Evolutionary conservation across 2,113 vertebrate genomes (phyloP).

Genomic region (Tetraodon nigroviridis): DNA sequence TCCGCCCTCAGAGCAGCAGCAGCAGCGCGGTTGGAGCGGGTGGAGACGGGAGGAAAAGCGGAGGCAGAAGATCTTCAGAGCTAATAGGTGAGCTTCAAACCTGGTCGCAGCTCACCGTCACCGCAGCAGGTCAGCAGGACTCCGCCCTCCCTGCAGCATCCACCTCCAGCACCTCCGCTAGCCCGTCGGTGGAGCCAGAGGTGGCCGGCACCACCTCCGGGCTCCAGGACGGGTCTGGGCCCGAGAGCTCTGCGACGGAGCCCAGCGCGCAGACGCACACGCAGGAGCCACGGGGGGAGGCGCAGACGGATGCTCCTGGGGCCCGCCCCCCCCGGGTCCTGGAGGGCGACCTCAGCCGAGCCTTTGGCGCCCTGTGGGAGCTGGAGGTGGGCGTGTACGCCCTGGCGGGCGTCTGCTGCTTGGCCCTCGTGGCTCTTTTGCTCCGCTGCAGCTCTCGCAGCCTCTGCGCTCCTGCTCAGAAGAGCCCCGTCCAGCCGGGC

Average conservation of each 20-base stretch:
- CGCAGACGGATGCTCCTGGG: no score
- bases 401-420: conserved; percentile 82
- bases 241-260: no score
- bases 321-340: conserved; percentile 11
- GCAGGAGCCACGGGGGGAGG: no score
- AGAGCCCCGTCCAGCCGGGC: conserved; percentile 75
- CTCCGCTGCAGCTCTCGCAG: conserved; percentile 86
- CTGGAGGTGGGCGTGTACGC: conserved; percentile 91
- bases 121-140: conserved; percentile 55
- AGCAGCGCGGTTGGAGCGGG: conserved; percentile 26
- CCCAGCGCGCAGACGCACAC: not conserved
- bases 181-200: no score
- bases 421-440: conserved; percentile 86
- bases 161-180: no score
- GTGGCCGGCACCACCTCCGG: no score
- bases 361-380: conserved; percentile 77
- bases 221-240: no score
- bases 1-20: conserved; percentile 73
- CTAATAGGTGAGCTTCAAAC: no score
- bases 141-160: conserved; percentile 29
- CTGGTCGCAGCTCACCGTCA: conserved; percentile 43
- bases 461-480: conserved; percentile 78
- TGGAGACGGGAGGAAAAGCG: conserved; percentile 12
- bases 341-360: conserved; percentile 71
- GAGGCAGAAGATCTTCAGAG: conserved; percentile 31